phyloP scores from a whole-genome alignment of 2,797 vertebrate genomes.

The Gobio occitaniae region DNA sequence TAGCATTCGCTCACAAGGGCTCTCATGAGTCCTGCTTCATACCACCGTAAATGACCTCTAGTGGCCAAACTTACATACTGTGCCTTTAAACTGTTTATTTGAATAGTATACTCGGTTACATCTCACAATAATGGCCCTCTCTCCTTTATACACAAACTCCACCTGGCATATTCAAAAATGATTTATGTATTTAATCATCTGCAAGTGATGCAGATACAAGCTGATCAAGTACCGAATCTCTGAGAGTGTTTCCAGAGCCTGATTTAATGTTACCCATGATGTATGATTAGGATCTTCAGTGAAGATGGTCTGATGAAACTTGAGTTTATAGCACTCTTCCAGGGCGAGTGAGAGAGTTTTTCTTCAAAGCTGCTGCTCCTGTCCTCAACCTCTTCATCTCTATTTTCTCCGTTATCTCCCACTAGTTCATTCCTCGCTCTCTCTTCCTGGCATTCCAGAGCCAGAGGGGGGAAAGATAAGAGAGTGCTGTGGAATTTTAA shows the following conservation, averaged over 20 bases:
- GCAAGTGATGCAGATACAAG: background rate
- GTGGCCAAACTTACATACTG: no score
- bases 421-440: conserved; percentile 29
- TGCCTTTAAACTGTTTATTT: no score
- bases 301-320: conserved; percentile 48
- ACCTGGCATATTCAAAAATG: background rate
- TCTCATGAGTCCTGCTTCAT: no score
- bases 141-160: background rate
- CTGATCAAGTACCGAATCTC: background rate
- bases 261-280: conserved; percentile 1
- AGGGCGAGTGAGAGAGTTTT: background rate
- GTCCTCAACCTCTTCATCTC: conserved; percentile 59
- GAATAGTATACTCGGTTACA: background rate
- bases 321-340: conserved; percentile 6
- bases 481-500: conserved; percentile 69
- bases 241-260: background rate
- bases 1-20: no score
- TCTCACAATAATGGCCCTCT: background rate
- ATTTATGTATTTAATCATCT: background rate
- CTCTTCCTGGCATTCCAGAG: conserved; percentile 69
- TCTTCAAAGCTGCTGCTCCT: conserved; percentile 44
- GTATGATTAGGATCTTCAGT: conserved; percentile 53
- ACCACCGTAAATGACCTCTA: no score
- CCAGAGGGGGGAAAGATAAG: conserved; percentile 68
- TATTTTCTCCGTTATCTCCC: conserved; percentile 65